Evolutionary conservation across 2,888 invertebrate species (phyloP), one percentile per base, ranked within the genome.

Genomic region (Autographa gamma): DNA sequence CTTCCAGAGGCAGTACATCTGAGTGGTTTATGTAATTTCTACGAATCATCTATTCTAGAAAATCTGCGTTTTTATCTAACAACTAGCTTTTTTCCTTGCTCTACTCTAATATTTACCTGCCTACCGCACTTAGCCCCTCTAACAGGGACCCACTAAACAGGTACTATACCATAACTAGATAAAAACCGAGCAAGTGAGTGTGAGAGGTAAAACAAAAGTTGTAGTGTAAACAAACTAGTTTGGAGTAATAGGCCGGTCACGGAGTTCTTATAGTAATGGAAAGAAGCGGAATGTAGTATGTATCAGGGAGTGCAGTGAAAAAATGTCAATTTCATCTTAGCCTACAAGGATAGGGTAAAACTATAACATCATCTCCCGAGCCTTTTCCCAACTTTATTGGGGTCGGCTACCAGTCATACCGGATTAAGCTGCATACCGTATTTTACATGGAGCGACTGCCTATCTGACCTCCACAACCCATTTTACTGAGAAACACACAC

Each of bases 181-280:
- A 61, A 52, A n/a, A 60, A 48, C 70, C 66, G 19, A 38, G 59
- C 74, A 64, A 71, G 62, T 56, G 60, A 32, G 54, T 65, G 71
- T 81, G 62, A 79, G 34, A 38, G 38, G 63, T 83, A 83, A 79
- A 83, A 83, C 76, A 82, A 77, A 70, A 59, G 31, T 64, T 54
- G 64, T 31, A 59, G 59, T 64, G 63, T 60, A 62, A 71, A 73
- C 67, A 69, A 79, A 81, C 79, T 60, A 66, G 75, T 78, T 71
- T 66, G 48, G 62, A 11, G 61, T 68, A 76, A 71, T 66, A 41
- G 72, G 34, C 56, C 60, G 70, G 62, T 65, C 78, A 67, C 69
- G 73, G 41, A 52, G 11, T 52, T 52, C 18, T 18, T 52, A 16
- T 18, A 52, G 11, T 52, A 52, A 18, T 52, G 8, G 52, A 25